Conservation (phyloP, 2,888 invertebrate species). For the Byasa hedistus region DNA sequence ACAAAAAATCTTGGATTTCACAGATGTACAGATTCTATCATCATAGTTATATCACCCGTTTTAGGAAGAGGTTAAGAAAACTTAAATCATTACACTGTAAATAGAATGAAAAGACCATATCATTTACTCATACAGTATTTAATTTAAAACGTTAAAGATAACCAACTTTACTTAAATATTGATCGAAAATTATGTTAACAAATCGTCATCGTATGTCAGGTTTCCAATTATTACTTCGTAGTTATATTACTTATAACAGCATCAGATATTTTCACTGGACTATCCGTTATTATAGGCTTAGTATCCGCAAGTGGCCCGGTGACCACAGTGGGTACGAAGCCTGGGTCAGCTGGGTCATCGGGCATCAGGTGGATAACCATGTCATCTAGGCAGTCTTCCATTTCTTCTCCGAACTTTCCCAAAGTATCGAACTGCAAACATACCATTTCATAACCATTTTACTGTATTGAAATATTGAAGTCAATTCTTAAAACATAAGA, state of each 20-base stretch:
- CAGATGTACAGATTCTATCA: background rate
- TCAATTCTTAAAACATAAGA: too few species aligned
- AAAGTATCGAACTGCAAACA: conserved; percentile 35
- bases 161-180: conserved; percentile 7
- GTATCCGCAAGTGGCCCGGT: background rate
- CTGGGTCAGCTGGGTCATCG: conserved; percentile 25
- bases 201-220: background rate
- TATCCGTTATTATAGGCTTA: background rate
- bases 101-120: background rate
- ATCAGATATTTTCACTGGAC: background rate
- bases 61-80: background rate
- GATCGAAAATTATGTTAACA: background rate
- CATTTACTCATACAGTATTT: background rate
- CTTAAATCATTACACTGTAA: background rate
- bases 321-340: conserved; percentile 9
- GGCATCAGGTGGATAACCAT: conserved; percentile 35
- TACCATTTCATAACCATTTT: background rate
- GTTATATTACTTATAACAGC: conserved; percentile 1
- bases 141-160: conserved; percentile 9
- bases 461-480: too few species aligned
- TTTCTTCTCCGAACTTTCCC: conserved; percentile 19
- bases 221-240: conserved; percentile 7
- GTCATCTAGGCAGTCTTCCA: conserved; percentile 32
- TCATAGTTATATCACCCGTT: background rate
- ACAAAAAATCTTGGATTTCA: background rate